Percentiles rank a stretch among this genome's conserved stretches.
These are phyloP conservation scores for Tiphia femorata DNA, from an alignment of 2,888 invertebrate genomes.

Conservation along the genomic window DNA sequence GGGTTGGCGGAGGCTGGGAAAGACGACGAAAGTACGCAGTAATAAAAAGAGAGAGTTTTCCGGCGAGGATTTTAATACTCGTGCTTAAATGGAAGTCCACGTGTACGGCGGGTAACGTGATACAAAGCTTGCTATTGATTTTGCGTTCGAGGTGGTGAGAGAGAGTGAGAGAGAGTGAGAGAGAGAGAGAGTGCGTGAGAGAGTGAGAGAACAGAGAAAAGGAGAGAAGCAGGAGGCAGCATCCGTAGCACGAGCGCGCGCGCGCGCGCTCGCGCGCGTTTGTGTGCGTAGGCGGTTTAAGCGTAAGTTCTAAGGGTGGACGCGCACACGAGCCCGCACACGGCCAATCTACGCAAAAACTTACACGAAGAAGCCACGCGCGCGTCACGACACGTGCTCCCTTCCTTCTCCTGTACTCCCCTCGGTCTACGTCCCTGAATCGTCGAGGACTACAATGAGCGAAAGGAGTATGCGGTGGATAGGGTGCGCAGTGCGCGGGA, in stretches of 20 bases:
- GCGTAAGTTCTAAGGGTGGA: no score
- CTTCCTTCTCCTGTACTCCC: not conserved
- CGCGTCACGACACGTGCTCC: conserved; percentile 5
- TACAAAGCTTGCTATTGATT: conserved; percentile 60
- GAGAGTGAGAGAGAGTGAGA: no score
- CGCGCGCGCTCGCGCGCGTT: conserved; percentile 12
- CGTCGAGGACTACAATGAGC: conserved; percentile 18
- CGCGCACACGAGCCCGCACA: conserved; percentile 4
- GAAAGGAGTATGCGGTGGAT: no score
- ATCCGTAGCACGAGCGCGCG: conserved; percentile 41
- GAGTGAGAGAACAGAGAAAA: no score
- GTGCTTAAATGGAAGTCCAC: conserved; percentile 31
- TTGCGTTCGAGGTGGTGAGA: conserved; percentile 51
- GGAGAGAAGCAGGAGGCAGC: no score
- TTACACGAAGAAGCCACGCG: not conserved
- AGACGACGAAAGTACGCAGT: no score
- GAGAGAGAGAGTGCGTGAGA: no score
- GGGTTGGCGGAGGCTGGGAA: no score
- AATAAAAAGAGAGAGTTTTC: no score
- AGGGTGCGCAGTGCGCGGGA: conserved; percentile 14
- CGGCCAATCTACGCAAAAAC: not conserved
- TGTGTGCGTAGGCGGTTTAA: not conserved
- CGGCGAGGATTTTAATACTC: no score
- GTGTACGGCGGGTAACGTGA: conserved; percentile 43
- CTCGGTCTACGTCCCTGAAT: conserved; percentile 9